phyloP scores from a whole-genome alignment of 2,888 invertebrate species.

The Drosophila fulvimacula region DNA sequence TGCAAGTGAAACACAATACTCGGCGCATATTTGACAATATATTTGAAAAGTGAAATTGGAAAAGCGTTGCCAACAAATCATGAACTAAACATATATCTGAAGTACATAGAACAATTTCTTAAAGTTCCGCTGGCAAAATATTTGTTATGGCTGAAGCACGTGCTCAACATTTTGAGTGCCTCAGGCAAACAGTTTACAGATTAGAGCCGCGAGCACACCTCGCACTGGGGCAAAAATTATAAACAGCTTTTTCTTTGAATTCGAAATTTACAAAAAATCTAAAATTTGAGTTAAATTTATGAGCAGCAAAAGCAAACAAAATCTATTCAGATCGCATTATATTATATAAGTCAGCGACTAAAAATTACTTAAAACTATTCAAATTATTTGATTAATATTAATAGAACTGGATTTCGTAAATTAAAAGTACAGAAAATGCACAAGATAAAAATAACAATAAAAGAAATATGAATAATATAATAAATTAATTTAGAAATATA shows the following conservation, averaged over 20 bases:
- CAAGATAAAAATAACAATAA: neutral
- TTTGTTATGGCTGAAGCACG: constrained; percentile 16
- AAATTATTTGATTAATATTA: neutral
- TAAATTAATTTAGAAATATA: no score
- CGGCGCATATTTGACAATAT: no score
- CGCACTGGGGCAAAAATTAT: neutral
- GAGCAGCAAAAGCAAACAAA: neutral
- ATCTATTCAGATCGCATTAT: neutral
- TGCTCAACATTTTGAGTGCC: constrained; percentile 13
- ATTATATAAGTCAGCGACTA: neutral
- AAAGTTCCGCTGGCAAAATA: constrained; percentile 1
- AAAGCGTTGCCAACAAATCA: constrained; percentile 8
- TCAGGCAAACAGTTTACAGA: constrained; percentile 5
- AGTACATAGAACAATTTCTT: neutral
- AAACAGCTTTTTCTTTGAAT: neutral
- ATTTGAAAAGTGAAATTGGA: constrained; percentile 2
- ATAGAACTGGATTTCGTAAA: no score
- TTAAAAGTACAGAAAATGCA: neutral
- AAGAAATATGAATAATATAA: no score
- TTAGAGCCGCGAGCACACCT: neutral
- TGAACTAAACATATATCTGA: neutral
- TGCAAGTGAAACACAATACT: neutral
- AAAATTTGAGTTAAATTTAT: neutral
- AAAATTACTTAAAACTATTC: neutral
- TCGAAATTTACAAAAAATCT: neutral